Base-by-base conservation (phyloP, 2,113 vertebrate species). In the Pontoporia blainvillei region DNA sequence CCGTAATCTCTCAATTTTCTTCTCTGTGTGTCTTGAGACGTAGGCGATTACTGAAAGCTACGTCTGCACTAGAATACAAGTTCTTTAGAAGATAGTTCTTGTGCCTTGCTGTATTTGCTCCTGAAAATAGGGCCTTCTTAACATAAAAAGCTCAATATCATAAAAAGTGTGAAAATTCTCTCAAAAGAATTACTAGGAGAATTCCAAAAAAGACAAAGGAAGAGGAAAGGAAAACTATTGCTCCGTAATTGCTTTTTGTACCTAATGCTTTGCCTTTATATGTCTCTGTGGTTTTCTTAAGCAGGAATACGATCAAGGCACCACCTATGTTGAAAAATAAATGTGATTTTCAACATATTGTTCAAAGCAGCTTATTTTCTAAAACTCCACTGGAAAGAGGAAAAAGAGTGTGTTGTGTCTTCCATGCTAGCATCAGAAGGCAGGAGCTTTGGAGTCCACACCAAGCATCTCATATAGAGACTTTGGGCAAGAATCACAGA, bases 391-490 rank as follows among this genome's bases (percentile, higher is more conserved):
- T 7, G 27, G 83, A 61, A 91, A 8, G 41, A 84, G 41, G n/a
- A 49, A 44, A 79, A 92, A 57, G 39, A 76, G 41, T 29, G n/a
- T 49, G 71, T 2, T 78, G 18, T 61, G 49, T 81, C 94, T 93
- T 83, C 29, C 82, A 9, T 6, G n/a, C 72, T 66, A 15, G 39
- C 39, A 8, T 81, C 39, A 1, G 49, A 3, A 46, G 4, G 20
- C 41, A 89, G 71, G 71, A 21, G n/a, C 71, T 67, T 23, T 86
- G 41, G 44, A 87, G 23, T 27, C 34, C 61, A 76, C 15, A 69
- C 52, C 23, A 69, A 73, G 59, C 44, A 91, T 86, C 67, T 92
- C 73, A 67, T 71, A 96, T 89, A 94, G 92, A 91, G 41, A 57
- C 72, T 46, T 39, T 3, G 41, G 61, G n/a, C 18, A 25, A 69